These are phyloP conservation scores for Psittacara wagleri DNA, from an alignment of 2,113 vertebrate genomes.

Conservation along the genomic window DNA sequence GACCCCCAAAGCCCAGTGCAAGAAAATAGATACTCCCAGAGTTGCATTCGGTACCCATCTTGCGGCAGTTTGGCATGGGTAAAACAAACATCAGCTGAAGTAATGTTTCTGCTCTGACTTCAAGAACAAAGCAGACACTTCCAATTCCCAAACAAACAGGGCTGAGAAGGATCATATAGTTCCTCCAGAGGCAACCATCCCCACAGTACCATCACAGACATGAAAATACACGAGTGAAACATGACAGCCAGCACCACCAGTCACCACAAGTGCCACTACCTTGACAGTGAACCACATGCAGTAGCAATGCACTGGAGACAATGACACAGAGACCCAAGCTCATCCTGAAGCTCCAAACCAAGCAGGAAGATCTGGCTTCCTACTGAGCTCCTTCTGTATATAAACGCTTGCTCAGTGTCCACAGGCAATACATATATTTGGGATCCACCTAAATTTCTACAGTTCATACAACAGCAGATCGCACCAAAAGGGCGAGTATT, in stretches of 20 bases:
- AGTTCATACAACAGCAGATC: not conserved
- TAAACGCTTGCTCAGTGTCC: not conserved
- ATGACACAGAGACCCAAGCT: not conserved
- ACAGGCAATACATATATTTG: not conserved
- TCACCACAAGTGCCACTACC: not conserved
- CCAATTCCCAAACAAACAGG: not conserved
- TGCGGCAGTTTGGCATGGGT: not conserved
- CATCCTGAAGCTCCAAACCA: not conserved
- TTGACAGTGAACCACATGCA: not conserved
- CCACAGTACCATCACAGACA: not conserved
- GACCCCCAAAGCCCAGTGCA: not conserved
- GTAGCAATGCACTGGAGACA: fast-evolving
- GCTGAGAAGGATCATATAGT: not conserved
- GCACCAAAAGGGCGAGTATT: not conserved
- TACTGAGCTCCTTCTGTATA: not conserved
- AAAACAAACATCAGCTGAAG: not conserved
- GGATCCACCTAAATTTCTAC: not conserved
- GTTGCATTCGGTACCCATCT: not conserved
- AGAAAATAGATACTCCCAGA: not conserved
- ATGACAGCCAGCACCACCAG: not conserved
- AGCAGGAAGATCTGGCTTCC: not conserved
- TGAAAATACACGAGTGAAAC: not conserved
- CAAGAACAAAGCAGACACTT: not conserved
- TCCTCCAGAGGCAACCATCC: not conserved
- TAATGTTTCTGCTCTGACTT: not conserved